A percentile compares a stretch with the other conserved stretches of the same genome.
These are phyloP conservation scores for Tigriopus japonicus DNA, from an alignment of 1,140 invertebrate species.

Conservation along the genomic window DNA sequence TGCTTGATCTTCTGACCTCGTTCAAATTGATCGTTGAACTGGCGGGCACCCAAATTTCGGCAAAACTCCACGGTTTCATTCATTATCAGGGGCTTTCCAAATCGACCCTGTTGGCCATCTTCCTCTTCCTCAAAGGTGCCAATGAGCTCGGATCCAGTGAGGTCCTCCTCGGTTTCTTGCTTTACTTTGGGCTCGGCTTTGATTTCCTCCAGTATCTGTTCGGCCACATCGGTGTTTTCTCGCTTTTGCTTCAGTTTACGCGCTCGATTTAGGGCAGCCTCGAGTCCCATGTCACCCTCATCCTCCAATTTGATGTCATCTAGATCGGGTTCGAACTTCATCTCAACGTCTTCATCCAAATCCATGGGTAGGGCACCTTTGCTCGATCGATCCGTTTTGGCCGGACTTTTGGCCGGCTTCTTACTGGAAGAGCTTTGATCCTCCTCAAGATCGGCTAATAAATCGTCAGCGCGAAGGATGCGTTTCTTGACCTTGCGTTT, in stretches of 20 bases:
- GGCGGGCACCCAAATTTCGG: conserved; percentile 75
- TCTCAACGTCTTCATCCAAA: conserved; percentile 16
- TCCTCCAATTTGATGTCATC: conserved; percentile 40
- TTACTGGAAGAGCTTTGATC: not conserved
- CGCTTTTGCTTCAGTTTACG: conserved; percentile 44
- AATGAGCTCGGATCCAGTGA: not conserved
- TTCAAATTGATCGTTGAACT: not conserved
- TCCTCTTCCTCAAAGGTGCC: conserved; percentile 13
- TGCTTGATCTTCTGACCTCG: not conserved
- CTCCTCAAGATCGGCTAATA: not conserved
- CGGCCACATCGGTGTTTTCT: conserved; percentile 8
- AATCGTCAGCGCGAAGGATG: conserved; percentile 1
- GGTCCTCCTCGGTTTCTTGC: conserved; percentile 21
- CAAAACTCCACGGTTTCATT: conserved; percentile 95
- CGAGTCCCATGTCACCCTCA: conserved; percentile 44
- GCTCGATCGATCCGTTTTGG: not conserved
- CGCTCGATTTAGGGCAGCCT: conserved; percentile 50
- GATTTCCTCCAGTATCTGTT: not conserved
- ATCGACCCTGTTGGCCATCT: not conserved
- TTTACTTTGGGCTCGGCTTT: conserved; percentile 13
- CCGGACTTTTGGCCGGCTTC: not conserved
- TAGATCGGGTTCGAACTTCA: conserved; percentile 30
- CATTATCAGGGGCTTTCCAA: conserved; percentile 42
- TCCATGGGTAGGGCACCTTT: conserved; percentile 13
- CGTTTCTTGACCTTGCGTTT: conserved; percentile 38